Conservation (phyloP, 2,888 invertebrate genomes). For the Hypercompe scribonia region DNA sequence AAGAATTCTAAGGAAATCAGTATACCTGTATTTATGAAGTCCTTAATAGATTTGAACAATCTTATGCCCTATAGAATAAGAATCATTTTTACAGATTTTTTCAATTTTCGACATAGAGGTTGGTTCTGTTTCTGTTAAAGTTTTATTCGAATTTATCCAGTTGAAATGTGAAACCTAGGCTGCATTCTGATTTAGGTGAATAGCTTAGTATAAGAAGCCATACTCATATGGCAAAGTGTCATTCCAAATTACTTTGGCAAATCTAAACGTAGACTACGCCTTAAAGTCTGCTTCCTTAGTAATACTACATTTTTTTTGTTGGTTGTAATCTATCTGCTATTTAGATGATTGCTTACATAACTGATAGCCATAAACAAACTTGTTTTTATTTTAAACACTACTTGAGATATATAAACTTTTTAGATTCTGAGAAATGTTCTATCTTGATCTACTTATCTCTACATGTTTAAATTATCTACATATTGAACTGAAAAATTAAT, state of each 20-base stretch:
- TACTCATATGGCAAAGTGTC: too few species aligned
- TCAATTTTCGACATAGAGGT: slow-evolving; percentile 77
- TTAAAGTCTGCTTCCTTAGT: too few species aligned
- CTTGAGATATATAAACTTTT: background rate
- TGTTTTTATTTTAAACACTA: background rate
- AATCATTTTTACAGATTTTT: slow-evolving; percentile 79
- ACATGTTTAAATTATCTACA: background rate
- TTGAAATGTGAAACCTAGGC: background rate
- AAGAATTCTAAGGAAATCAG: slow-evolving; percentile 75
- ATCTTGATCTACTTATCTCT: too few species aligned
- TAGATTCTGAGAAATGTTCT: too few species aligned
- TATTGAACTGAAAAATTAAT: background rate
- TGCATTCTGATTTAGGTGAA: background rate
- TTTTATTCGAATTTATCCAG: slow-evolving; percentile 7
- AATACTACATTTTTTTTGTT: too few species aligned
- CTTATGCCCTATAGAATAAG: slow-evolving; percentile 79
- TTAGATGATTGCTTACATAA: background rate
- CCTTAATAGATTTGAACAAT: slow-evolving; percentile 70
- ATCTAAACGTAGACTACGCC: too few species aligned
- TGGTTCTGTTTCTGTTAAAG: slow-evolving; percentile 82
- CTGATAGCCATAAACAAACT: background rate
- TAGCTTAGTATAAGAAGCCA: too few species aligned
- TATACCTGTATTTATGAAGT: slow-evolving; percentile 77
- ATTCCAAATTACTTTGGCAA: too few species aligned
- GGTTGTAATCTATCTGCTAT: too few species aligned